Conservation (phyloP, 2,113 vertebrate species). For the Fulmarus glacialis region DNA sequence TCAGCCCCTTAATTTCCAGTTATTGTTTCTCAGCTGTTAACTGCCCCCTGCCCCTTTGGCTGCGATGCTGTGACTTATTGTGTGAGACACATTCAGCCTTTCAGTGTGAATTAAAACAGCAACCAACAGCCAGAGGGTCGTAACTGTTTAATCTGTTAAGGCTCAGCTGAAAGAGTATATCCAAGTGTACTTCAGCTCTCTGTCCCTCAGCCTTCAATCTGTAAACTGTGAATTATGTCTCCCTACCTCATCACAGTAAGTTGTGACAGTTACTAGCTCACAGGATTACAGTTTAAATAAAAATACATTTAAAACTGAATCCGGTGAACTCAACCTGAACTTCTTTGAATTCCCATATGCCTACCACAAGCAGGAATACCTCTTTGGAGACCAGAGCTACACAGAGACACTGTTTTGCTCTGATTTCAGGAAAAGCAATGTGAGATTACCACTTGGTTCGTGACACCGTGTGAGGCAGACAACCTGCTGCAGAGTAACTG, state of each 20-base stretch:
- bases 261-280: conserved; percentile 13
- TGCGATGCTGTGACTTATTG: not conserved
- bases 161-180: not conserved
- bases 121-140: not conserved
- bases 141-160: conserved; percentile 24
- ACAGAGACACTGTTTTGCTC: not conserved
- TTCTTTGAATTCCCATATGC: not conserved
- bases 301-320: not conserved
- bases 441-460: not conserved
- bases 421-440: not conserved
- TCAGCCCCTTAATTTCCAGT: not conserved
- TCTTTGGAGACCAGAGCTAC: not conserved
- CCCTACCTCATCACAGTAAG: not conserved
- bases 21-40: conserved; percentile 8
- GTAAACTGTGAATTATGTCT: not conserved
- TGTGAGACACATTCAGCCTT: not conserved
- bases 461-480: not conserved
- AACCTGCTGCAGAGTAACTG: not conserved
- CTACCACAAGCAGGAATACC: not conserved
- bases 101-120: not conserved
- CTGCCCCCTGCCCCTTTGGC: not conserved
- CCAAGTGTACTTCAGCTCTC: not conserved
- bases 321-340: not conserved
- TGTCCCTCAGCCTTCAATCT: not conserved
- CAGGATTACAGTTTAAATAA: conserved; percentile 14